Evolutionary conservation across 2,888 invertebrate genomes (phyloP).

Genomic region (Harpagoxenus sublaevis): DNA sequence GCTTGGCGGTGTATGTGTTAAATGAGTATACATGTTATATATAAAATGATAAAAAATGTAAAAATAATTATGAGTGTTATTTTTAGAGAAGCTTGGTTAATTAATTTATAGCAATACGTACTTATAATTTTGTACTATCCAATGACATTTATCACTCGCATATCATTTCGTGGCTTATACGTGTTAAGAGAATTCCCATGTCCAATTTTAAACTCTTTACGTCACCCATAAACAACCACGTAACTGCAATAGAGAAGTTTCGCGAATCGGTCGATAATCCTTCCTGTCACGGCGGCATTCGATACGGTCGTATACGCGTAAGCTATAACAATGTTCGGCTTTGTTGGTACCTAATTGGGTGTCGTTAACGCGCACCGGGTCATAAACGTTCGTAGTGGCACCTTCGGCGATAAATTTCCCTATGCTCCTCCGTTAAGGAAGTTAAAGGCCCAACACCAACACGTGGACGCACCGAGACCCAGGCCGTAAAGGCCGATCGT

Average conservation of each 20-base stretch:
- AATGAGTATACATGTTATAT: neutral
- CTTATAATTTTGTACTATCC: neutral
- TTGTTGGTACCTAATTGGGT: slow-evolving; percentile 68
- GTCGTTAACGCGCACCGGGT: slow-evolving; percentile 71
- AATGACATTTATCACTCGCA: slow-evolving; percentile 6
- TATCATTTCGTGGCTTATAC: slow-evolving; percentile 1
- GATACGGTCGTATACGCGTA: neutral
- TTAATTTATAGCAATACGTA: neutral
- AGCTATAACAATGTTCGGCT: slow-evolving; percentile 62
- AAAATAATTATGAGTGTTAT: neutral
- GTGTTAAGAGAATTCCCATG: slow-evolving; percentile 7
- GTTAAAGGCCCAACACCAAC: slow-evolving; percentile 72
- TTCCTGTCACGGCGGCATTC: neutral
- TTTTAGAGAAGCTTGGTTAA: neutral
- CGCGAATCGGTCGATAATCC: slow-evolving; percentile 22
- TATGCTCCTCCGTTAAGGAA: slow-evolving; percentile 70
- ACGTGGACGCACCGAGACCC: slow-evolving; percentile 69
- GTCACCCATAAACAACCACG: slow-evolving; percentile 18
- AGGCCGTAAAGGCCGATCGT: slow-evolving; percentile 77
- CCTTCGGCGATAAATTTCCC: slow-evolving; percentile 76
- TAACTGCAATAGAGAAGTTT: slow-evolving; percentile 4
- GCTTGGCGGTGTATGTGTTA: no score
- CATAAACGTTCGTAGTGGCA: slow-evolving; percentile 71
- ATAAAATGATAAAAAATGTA: neutral
- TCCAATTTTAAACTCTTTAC: neutral